phyloP scores from a whole-genome alignment of 2,797 vertebrate species.

The Poecilia gillii region DNA sequence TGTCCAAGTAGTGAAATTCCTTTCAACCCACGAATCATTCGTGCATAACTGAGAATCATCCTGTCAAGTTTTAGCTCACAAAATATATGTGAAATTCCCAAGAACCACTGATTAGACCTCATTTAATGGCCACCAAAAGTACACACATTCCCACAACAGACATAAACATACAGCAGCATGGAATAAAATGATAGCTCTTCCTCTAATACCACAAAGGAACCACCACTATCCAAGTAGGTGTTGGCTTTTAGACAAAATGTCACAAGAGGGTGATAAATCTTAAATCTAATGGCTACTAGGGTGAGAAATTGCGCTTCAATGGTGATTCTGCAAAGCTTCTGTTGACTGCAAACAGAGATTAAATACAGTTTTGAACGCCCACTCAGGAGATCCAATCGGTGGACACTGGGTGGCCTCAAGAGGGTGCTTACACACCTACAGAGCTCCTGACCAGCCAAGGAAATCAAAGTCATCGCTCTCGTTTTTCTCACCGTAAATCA shows the following conservation, averaged over 20 bases:
- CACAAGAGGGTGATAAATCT: constrained; percentile 41
- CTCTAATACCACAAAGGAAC: constrained; percentile 38
- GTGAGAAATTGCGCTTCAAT: constrained; percentile 43
- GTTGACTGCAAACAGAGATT: constrained; percentile 65
- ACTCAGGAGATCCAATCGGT: constrained; percentile 28
- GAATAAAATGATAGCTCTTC: constrained; percentile 11
- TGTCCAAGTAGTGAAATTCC: neutral
- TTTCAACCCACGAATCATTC: neutral
- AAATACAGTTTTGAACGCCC: constrained; percentile 52
- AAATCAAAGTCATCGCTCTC: constrained; percentile 28
- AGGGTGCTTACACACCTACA: constrained; percentile 32
- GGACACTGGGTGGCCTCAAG: constrained; percentile 54
- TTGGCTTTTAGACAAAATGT: constrained; percentile 40
- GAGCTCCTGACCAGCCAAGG: constrained; percentile 21
- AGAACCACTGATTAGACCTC: constrained; percentile 7
- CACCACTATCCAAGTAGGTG: constrained; percentile 46
- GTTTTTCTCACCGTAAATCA: constrained; percentile 27
- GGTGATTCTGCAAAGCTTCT: constrained; percentile 54
- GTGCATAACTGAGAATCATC: neutral
- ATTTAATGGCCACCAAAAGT: neutral
- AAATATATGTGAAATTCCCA: constrained; percentile 13
- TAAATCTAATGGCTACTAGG: constrained; percentile 40
- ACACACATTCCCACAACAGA: constrained; percentile 5
- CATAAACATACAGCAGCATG: neutral
- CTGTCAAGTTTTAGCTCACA: constrained; percentile 5